Evolutionary conservation across 2,888 invertebrate genomes (phyloP), one percentile per base, ranked within the genome.

Genomic region (Octonoba sinensis): DNA sequence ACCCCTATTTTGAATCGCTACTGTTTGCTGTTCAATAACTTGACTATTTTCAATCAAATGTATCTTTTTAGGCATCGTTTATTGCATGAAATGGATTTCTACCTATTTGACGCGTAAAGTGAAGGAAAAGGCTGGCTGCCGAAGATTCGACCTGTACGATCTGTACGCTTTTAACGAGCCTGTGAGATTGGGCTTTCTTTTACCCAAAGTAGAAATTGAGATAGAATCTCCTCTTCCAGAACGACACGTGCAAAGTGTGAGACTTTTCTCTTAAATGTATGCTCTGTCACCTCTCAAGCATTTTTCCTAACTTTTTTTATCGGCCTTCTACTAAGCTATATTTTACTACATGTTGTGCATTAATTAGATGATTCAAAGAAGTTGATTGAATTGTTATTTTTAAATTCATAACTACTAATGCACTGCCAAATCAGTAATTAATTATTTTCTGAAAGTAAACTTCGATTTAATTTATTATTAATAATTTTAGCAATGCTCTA

Each of bases 221-320:
- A 47, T 60, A 16, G 72, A 72, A 51, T 72, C 72, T 16, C 72
- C 72, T 16, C 60, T 49, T 4, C 47, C 60, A 51, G 64, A 64
- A 64, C 47, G 44, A 0, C 60, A 62, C 57, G 49, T 72, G 6
- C 51, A 22, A 36, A 57, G 27, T 20, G 72, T 72, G 16, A 71
- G 69, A 36, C n/a, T 3, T 16, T 36, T 36, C 36, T 11, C 3
- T 36, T 8, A 36, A 36, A 36, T 36, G 1, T 1, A 11, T 36
- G 6, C 11, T 8, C 36, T 36, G 36, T 36, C 11, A 36, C 6
- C 11, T 36, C n/a, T n/a, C n/a, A n/a, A n/a, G n/a, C n/a, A n/a
- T n/a, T n/a, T n/a, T n/a, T n/a, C n/a, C n/a, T n/a, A n/a, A n/a
- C n/a, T n/a, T n/a, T n/a, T n/a, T n/a, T n/a, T n/a, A n/a, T n/a